A percentile compares a stretch with the other conserved stretches of the same genome.
These are phyloP conservation scores for Wasmannia auropunctata DNA, from an alignment of 1,140 invertebrate species.

Conservation along the genomic window DNA sequence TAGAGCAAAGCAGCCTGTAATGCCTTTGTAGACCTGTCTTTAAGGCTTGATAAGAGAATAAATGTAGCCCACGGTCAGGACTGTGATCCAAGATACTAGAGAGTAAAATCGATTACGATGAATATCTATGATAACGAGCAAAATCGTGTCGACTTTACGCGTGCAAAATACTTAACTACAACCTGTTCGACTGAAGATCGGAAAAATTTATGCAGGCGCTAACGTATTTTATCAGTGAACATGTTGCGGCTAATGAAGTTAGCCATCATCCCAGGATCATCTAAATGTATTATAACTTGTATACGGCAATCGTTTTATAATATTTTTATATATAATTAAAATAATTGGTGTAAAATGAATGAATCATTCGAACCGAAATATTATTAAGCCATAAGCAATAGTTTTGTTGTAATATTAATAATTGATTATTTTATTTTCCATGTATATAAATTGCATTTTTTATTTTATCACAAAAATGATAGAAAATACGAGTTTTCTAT, in stretches of 20 bases:
- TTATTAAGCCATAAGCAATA: neutral
- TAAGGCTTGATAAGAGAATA: conserved; percentile 53
- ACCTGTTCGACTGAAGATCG: neutral
- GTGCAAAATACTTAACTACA: conserved; percentile 10
- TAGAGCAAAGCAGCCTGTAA: conserved; percentile 22
- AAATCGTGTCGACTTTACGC: conserved; percentile 8
- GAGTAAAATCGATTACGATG: conserved; percentile 16
- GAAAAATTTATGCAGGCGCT: neutral
- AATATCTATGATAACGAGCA: conserved; percentile 28
- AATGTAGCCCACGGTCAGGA: neutral
- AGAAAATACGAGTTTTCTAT: neutral
- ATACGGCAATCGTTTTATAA: neutral
- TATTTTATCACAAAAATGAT: neutral
- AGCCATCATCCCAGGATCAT: neutral
- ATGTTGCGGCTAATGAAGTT: neutral
- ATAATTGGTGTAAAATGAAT: neutral
- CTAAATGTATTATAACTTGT: neutral
- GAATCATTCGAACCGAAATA: neutral
- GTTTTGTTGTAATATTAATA: neutral
- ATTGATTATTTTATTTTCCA: neutral
- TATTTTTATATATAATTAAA: neutral
- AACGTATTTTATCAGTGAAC: conserved; percentile 5
- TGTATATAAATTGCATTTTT: neutral
- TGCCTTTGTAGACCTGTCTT: conserved; percentile 19
- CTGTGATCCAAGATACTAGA: neutral